Conservation (phyloP, 2,797 vertebrate species). For the Coregonus ussuriensis region DNA sequence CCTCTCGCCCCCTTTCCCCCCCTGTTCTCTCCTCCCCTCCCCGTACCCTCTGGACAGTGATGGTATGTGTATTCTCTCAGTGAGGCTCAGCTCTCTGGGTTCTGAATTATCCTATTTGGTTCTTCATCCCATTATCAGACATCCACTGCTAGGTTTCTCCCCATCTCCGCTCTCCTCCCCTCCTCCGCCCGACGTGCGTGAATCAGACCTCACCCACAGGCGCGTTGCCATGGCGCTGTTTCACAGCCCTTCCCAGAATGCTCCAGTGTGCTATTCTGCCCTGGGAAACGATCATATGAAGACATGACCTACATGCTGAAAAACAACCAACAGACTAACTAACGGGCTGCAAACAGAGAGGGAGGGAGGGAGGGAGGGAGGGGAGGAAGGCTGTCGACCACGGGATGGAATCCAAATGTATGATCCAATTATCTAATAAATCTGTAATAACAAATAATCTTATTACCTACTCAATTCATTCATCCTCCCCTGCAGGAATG, state of each 20-base stretch:
- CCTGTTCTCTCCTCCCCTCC: neutral
- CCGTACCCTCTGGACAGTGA: neutral
- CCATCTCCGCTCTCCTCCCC: neutral
- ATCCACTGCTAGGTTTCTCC: conserved; percentile 1
- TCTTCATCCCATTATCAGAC: conserved; percentile 6
- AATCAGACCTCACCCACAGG: conserved; percentile 19
- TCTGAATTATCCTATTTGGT: conserved; percentile 1
- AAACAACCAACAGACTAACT: conserved; percentile 10
- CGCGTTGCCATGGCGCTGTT: conserved; percentile 10
- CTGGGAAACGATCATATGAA: conserved; percentile 33
- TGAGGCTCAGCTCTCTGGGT: neutral
- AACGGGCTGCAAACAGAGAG: neutral
- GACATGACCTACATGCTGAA: conserved; percentile 34
- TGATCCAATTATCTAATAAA: neutral
- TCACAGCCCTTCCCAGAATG: conserved; percentile 35
- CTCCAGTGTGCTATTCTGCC: conserved; percentile 15
- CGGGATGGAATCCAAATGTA: neutral
- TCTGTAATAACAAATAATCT: neutral
- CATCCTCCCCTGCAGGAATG: neutral
- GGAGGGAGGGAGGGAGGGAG: neutral
- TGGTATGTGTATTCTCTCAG: neutral
- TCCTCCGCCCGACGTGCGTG: neutral
- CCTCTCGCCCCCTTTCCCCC: neutral
- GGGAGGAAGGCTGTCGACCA: conserved; percentile 1
- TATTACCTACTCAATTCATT: neutral